These are phyloP conservation scores for Ligdia adustata DNA, from an alignment of 2,888 invertebrate genomes.

Conservation along the genomic window DNA sequence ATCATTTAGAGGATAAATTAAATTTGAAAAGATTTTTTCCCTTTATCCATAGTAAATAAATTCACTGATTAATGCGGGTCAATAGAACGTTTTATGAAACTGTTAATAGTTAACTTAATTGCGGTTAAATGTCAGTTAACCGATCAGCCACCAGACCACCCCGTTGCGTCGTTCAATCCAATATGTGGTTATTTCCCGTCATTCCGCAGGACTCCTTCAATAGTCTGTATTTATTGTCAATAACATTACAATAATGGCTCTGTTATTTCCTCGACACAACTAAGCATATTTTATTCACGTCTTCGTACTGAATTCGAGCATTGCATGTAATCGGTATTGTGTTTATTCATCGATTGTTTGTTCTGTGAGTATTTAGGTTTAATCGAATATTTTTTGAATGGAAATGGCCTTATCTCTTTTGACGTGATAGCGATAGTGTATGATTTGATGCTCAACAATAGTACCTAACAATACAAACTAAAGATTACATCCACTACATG, in stretches of 20 bases:
- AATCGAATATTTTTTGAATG: slow-evolving; percentile 11
- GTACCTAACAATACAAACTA: no score
- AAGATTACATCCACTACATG: no score
- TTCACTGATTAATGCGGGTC: no score
- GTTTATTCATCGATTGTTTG: slow-evolving; percentile 17
- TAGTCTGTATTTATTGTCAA: slow-evolving; percentile 37
- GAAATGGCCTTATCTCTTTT: slow-evolving; percentile 6
- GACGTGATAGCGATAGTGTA: not conserved
- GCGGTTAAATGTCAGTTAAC: no score
- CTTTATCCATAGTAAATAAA: no score
- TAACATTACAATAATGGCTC: slow-evolving; percentile 36
- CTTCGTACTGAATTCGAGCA: slow-evolving; percentile 7
- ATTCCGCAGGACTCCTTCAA: slow-evolving; percentile 29
- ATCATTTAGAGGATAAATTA: no score
- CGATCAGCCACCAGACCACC: not conserved
- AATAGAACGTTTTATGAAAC: no score
- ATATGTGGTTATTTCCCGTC: slow-evolving; percentile 32
- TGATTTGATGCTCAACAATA: not conserved
- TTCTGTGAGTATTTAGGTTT: not conserved
- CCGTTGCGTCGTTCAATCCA: slow-evolving; percentile 23
- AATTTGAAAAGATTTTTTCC: no score
- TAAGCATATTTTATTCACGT: slow-evolving; percentile 27
- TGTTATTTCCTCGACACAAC: slow-evolving; percentile 29
- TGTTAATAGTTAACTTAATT: no score
- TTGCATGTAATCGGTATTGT: slow-evolving; percentile 15